Conservation (phyloP, 2,888 invertebrate genomes). For the Allolobophora icterica region DNA sequence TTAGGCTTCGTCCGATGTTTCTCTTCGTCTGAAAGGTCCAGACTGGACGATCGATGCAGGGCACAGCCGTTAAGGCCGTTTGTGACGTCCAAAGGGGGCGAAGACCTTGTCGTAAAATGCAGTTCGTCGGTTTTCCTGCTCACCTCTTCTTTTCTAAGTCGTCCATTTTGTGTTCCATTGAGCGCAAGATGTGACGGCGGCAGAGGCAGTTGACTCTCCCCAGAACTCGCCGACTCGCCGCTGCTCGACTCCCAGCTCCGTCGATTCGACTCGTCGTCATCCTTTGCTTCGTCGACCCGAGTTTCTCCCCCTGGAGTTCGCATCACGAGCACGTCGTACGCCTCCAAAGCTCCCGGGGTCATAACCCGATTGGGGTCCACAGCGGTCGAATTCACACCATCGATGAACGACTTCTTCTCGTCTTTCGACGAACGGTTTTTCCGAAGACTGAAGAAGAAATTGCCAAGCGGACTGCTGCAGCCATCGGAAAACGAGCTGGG, state of each 20-base stretch:
- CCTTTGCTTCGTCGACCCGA: not conserved
- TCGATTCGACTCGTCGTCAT: not conserved
- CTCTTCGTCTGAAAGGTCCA: not conserved
- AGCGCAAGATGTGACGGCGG: not conserved
- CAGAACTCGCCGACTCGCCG: not conserved
- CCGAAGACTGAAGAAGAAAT: constrained; percentile 31
- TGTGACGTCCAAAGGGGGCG: not conserved
- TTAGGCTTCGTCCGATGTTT: too few relatives aligned
- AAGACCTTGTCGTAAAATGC: not conserved
- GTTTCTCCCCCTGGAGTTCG: constrained; percentile 59
- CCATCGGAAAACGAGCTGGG: not conserved
- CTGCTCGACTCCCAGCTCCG: constrained; percentile 7
- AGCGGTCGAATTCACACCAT: constrained; percentile 37
- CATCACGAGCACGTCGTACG: constrained; percentile 90
- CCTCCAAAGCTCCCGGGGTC: constrained; percentile 83
- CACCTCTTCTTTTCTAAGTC: too few relatives aligned
- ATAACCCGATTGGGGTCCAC: constrained; percentile 33
- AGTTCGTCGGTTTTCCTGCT: not conserved
- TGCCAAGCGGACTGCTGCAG: not conserved
- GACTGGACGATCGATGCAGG: not conserved
- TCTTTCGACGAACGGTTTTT: constrained; percentile 36
- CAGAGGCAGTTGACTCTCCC: not conserved
- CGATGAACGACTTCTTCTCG: constrained; percentile 43
- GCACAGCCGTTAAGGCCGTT: not conserved
- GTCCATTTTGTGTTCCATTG: too few relatives aligned